A percentile compares a stretch with the other conserved stretches of the same genome.
These are phyloP conservation scores for Pelobates cultripes DNA, from an alignment of 2,797 vertebrate genomes.

Conservation along the genomic window DNA sequence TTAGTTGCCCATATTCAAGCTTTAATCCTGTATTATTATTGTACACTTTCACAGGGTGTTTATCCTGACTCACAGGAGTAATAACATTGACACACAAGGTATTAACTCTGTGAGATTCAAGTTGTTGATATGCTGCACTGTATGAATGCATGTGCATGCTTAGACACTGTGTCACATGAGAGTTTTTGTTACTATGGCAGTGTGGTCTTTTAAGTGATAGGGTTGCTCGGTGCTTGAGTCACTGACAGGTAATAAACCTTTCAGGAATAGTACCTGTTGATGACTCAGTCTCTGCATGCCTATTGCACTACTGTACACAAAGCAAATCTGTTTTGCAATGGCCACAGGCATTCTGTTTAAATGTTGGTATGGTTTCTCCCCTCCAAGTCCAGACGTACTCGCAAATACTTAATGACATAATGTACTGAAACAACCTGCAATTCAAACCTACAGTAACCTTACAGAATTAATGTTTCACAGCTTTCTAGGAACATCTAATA, in stretches of 20 bases:
- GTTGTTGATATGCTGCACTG: neutral
- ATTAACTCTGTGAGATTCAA: too few relatives aligned
- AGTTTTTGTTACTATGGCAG: slow-evolving; percentile 22
- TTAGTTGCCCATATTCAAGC: too few relatives aligned
- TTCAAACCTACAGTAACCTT: too few relatives aligned
- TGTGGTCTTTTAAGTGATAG: slow-evolving; percentile 50
- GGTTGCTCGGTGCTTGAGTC: slow-evolving; percentile 43
- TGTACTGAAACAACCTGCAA: neutral
- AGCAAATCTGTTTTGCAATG: slow-evolving; percentile 43
- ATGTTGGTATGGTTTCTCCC: slow-evolving; percentile 23
- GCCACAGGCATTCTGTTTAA: slow-evolving; percentile 45
- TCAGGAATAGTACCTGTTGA: slow-evolving; percentile 44
- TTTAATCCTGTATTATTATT: too few relatives aligned
- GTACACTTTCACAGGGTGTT: too few relatives aligned
- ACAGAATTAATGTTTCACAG: too few relatives aligned
- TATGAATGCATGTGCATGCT: slow-evolving; percentile 26
- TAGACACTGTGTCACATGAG: slow-evolving; percentile 51
- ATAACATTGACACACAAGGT: too few relatives aligned
- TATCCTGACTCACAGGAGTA: too few relatives aligned
- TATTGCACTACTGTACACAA: slow-evolving; percentile 47
- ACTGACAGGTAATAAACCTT: slow-evolving; percentile 47
- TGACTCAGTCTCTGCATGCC: slow-evolving; percentile 41
- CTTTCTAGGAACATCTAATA: too few relatives aligned
- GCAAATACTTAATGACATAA: slow-evolving; percentile 1
- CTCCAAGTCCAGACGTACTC: neutral